Conservation (phyloP, 2,888 invertebrate genomes). For the Masnerella sp. region DNA sequence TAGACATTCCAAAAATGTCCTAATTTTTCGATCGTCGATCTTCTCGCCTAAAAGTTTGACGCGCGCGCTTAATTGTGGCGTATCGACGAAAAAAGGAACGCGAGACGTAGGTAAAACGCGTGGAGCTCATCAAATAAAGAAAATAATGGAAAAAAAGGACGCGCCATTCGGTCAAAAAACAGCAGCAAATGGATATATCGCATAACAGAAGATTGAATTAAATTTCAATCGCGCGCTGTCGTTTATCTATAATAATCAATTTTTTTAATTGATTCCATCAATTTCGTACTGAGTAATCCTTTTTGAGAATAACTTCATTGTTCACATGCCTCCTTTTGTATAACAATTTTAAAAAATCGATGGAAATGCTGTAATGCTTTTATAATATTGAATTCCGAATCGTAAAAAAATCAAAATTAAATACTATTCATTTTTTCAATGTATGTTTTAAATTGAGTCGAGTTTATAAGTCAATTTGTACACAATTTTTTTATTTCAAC, state of each 20-base stretch:
- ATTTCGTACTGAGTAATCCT: constrained; percentile 9
- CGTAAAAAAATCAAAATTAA: too few relatives aligned
- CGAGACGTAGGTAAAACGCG: constrained; percentile 22
- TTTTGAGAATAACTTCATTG: constrained; percentile 7
- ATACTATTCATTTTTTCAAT: too few relatives aligned
- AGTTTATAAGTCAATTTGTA: too few relatives aligned
- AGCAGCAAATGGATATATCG: constrained; percentile 23
- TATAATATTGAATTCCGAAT: too few relatives aligned
- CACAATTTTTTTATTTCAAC: too few relatives aligned
- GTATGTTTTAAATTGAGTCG: too few relatives aligned
- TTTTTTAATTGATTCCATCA: constrained; percentile 26
- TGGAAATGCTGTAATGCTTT: too few relatives aligned
- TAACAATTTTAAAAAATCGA: too few relatives aligned
- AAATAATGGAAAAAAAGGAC: constrained; percentile 15
- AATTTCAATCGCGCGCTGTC: constrained; percentile 13
- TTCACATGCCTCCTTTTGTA: background rate
- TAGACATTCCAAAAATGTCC: constrained; percentile 31
- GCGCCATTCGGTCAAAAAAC: constrained; percentile 26
- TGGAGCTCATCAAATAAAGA: constrained; percentile 27
- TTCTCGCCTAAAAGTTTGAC: constrained; percentile 46
- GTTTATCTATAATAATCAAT: constrained; percentile 28
- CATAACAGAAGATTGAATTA: constrained; percentile 28
- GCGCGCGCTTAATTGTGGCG: constrained; percentile 33
- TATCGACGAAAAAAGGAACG: constrained; percentile 18
- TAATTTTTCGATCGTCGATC: constrained; percentile 36